Conservation (phyloP, 2,888 invertebrate species). For the Euplagia quadripunctaria region DNA sequence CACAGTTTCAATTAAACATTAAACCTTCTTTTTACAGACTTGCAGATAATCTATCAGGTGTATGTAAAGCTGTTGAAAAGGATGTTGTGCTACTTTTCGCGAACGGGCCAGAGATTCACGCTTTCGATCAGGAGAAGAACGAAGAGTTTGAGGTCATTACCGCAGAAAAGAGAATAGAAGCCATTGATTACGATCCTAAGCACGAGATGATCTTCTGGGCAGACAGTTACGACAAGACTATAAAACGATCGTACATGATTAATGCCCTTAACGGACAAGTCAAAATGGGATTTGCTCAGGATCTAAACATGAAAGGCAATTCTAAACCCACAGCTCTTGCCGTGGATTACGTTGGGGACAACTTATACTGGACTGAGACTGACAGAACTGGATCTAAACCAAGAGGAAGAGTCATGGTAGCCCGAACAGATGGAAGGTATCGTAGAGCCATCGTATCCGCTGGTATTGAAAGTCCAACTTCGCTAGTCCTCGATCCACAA, state of each 20-base stretch:
- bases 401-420: conserved; percentile 94
- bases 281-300: conserved; percentile 94
- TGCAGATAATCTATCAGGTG: conserved; percentile 92
- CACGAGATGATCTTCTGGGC: conserved; percentile 98
- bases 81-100: conserved; percentile 91
- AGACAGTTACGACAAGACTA: conserved; percentile 95
- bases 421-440: conserved; percentile 96
- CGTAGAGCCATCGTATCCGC: conserved; percentile 92
- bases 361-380: conserved; percentile 97
- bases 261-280: conserved; percentile 92
- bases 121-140: conserved; percentile 89
- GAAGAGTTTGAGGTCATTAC: conserved; percentile 93
- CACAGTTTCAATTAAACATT: too few species aligned
- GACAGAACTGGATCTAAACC: conserved; percentile 92
- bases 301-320: conserved; percentile 94
- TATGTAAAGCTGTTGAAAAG: conserved; percentile 91
- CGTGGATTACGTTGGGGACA: conserved; percentile 97
- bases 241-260: conserved; percentile 96
- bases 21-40: conserved; percentile 70
- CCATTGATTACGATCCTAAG: conserved; percentile 95
- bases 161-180: conserved; percentile 96
- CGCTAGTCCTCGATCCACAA: conserved; percentile 95
- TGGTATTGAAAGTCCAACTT: conserved; percentile 95
- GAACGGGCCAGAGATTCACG: conserved; percentile 95
- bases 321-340: conserved; percentile 96